These are phyloP conservation scores for Aspidoscelis tigris DNA, from an alignment of 2,113 vertebrate species.

Conservation along the genomic window DNA sequence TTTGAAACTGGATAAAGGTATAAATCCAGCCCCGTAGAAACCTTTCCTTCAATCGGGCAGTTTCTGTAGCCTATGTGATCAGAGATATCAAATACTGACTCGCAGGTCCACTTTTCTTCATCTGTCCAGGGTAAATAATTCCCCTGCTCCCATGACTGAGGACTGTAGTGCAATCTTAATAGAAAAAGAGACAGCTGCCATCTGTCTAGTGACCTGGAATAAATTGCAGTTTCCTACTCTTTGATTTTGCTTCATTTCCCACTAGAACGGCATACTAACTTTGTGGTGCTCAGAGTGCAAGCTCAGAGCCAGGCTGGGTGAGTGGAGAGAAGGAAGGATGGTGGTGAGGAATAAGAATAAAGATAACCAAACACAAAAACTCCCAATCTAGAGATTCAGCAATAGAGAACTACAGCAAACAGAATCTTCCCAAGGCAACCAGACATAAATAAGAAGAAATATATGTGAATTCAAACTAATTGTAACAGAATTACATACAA, in stretches of 20 bases:
- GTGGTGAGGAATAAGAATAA: background rate
- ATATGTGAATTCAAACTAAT: too few species aligned
- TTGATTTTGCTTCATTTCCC: slow-evolving; percentile 27
- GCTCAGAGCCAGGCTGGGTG: background rate
- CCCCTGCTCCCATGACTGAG: slow-evolving; percentile 11
- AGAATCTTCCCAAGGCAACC: too few species aligned
- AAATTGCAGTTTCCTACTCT: background rate
- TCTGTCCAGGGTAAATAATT: background rate
- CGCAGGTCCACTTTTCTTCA: slow-evolving; percentile 14
- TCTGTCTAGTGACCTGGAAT: slow-evolving; percentile 6
- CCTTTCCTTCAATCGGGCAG: background rate
- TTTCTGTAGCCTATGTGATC: slow-evolving; percentile 2
- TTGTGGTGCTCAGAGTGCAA: background rate
- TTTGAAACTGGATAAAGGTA: background rate
- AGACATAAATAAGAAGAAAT: too few species aligned
- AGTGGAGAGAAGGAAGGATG: background rate
- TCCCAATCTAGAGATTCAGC: too few species aligned
- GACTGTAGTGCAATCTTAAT: slow-evolving; percentile 20
- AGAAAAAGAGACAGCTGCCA: slow-evolving; percentile 17
- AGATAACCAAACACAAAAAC: background rate
- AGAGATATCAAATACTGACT: background rate
- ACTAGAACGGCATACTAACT: background rate
- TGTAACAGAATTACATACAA: too few species aligned
- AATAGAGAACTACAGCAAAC: too few species aligned
- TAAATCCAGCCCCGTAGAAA: background rate